Evolutionary conservation across 1,140 invertebrate species (phyloP), one percentile per base, ranked within the genome.

Genomic region (Drosophila albomicans): DNA sequence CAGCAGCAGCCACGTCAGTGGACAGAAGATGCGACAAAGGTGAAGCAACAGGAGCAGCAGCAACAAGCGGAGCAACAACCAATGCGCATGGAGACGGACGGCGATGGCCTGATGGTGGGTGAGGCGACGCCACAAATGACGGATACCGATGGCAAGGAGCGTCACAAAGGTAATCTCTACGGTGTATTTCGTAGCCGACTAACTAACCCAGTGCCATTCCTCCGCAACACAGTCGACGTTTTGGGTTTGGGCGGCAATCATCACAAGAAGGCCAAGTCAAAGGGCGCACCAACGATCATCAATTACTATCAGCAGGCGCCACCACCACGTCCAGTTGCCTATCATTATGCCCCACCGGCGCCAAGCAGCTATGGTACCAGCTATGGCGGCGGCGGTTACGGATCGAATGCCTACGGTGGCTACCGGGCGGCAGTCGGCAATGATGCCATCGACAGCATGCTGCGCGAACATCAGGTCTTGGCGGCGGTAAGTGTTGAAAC

Each of bases 111-210:
- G 32, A 38, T 69, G 2, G 13, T 89, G 10, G 91, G 81, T n/a
- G 84, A 86, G 35, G 84, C 91, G 0, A 67, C 61, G 15, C 87
- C 91, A 7, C 91, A 92, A 65, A 91, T 86, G 77, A 30, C 79
- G 6, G 71, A 84, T 8, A 65, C 61, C 30, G 30, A 46, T 15
- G 76, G 49, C 15, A 65, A 78, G 69, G 84, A 78, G 25, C 79
- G 91, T 4, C 79, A 82, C 59, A 91, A 89, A 92, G 91, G 91
- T 92, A 92, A 92, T 88, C 84, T 92, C 46, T 92, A 63, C 64
- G 90, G 84, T 8, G 81, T 92, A 43, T 82, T 89, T 35, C 91
- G 70, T 38, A 77, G 35, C 46, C 62, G 51, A 58, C 57, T 73
- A 28, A 59, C 75, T 66, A 71, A 77, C 52, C 2, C 35, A 38